Evolutionary conservation across 2,888 invertebrate species (phyloP), one percentile per base, ranked within the genome.

Genomic region (Perithous albicinctus): DNA sequence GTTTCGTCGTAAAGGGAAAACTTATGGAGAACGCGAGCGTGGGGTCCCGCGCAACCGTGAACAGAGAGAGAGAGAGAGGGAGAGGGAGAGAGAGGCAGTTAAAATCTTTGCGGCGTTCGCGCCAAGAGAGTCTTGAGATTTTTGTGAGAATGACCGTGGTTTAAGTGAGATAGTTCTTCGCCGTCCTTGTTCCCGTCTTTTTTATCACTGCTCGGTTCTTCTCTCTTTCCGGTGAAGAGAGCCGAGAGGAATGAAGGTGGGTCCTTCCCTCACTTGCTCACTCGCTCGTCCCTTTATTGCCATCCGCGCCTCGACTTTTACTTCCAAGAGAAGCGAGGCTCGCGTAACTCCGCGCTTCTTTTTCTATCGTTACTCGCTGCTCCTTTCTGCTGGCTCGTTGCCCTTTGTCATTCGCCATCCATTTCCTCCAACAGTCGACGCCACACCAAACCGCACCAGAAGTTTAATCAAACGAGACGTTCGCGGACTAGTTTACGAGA

Each of bases 391-490:
- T 59, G 67, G 54, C 38, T 67, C 61, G 76, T 79, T 67, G 73
- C 64, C 63, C 61, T 77, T 77, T 77, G 75, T 66, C 72, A 69
- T 46, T 75, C 51, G 32, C 80, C 51, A 79, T 64, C 51, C 41
- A 38, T 64, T 70, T 63, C 63, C 51, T 54, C 23, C 29, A 26
- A 63, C 59, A 32, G 18, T 35, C 32, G 54, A 20, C 63, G 75
- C 48, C 67, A 59, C 59, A 59, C 59, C 41, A 29, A 59, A 59
- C 41, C 64, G n/a, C n/a, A n/a, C 38, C 66, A 54, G 61, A 86
- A 86, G 74, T 84, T 83, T 75, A 82, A 85, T 83, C 84, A 84
- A 86, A 85, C 72, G 70, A 83, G 78, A 80, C 76, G 51, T 79
- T 79, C 46, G 48, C 64, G 67, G n/a, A 64, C 64, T 67, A 67